Evolutionary conservation across 2,888 invertebrate genomes (phyloP), one percentile per base, ranked within the genome.

Genomic region (Idaea aversata): DNA sequence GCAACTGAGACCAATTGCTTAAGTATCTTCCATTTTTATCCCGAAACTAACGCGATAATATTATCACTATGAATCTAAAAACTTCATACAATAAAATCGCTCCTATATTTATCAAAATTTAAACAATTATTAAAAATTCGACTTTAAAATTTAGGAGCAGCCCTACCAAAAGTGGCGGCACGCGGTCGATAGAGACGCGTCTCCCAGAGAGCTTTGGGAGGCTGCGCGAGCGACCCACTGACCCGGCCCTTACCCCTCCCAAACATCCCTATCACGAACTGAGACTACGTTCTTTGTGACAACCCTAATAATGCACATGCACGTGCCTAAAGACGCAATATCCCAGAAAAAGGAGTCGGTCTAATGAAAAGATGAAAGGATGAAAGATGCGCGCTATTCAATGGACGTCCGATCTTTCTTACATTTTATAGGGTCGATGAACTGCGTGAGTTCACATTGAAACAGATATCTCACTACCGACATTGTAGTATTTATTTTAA

Each of bases 151-250:
- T 76, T 70, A 67, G 88, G 10, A 34, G 61, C 90, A 92, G 75
- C 92, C 90, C 90, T 92, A 83, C 34, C 58, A 65, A 68, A 74
- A 73, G 70, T 77, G 84, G 85, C 86, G 88, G 73, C 84, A 83
- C 77, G 84, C 93, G 93, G 88, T 93, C 93, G 90, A 93, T 93
- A 93, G 82, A 91, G 92, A 85, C 88, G 90, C 91, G 88, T 87
- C 87, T 86, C 87, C 85, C 86, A 85, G 88, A 83, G 82, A 83
- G 84, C 85, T 85, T 82, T 79, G 81, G 90, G 92, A 93, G 88
- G 91, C 93, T 93, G 94, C 93, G 93, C 93, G 93, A 85, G 86
- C 94, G 94, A 94, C 94, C 94, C 94, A 94, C 94, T 94, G 94
- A 94, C 94, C 94, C 91, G 87, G 88, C 86, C 87, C 77, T 76